A percentile compares a stretch with the other conserved stretches of the same genome.
These are phyloP conservation scores for Platysternon megacephalum DNA, from an alignment of 2,113 vertebrate species.

Conservation along the genomic window DNA sequence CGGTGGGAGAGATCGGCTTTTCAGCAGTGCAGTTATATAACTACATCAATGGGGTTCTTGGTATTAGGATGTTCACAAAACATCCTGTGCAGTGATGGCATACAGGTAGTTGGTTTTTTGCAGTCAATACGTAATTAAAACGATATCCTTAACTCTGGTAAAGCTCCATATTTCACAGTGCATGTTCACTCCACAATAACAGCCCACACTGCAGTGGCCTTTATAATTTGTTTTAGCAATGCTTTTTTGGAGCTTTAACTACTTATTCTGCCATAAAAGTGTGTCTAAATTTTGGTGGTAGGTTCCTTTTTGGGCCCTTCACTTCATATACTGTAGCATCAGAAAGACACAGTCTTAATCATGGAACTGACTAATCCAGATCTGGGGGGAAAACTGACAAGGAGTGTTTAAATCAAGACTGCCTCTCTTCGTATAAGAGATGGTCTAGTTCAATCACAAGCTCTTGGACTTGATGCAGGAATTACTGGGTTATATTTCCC, in stretches of 20 bases:
- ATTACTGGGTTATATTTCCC: neutral
- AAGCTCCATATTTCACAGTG: accelerated
- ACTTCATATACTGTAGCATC: neutral
- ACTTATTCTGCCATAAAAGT: accelerated
- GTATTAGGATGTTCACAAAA: neutral
- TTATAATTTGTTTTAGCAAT: accelerated
- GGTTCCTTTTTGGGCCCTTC: neutral
- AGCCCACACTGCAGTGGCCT: neutral
- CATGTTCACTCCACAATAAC: accelerated
- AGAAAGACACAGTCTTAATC: neutral
- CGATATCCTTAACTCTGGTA: neutral
- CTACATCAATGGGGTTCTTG: neutral
- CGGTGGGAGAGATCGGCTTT: neutral
- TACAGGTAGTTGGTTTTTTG: neutral
- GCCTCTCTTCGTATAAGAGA: neutral
- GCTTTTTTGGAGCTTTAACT: accelerated
- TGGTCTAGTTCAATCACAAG: neutral
- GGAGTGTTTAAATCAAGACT: neutral
- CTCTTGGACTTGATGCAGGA: neutral
- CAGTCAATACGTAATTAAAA: neutral
- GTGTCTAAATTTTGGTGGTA: neutral
- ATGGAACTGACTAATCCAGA: neutral
- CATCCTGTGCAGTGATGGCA: accelerated
- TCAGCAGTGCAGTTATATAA: accelerated
- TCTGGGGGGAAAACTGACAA: neutral